Evolutionary conservation across 2,797 vertebrate species (phyloP).

Genomic region (Sparus aurata): DNA sequence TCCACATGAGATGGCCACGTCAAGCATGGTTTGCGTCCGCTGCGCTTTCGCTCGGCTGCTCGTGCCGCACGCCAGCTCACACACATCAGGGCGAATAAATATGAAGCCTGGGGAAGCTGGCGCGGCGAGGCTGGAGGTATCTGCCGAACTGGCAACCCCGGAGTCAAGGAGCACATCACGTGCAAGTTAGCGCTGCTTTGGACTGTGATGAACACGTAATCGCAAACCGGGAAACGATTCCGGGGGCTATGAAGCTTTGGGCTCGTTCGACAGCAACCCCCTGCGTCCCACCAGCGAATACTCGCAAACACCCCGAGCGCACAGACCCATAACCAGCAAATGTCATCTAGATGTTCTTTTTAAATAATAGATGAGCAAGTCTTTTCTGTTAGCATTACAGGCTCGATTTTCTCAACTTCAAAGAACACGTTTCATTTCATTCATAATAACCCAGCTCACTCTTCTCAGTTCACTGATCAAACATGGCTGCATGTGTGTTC

Average conservation of each 20-base stretch:
- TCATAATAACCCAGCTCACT: conserved; percentile 23
- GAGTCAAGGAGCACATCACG: conserved; percentile 60
- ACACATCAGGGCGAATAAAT: conserved; percentile 80
- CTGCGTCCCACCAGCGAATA: conserved; percentile 17
- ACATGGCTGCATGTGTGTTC: conserved; percentile 13
- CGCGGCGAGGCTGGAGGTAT: conserved; percentile 61
- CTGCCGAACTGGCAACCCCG: conserved; percentile 55
- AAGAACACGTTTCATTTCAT: conserved; percentile 17
- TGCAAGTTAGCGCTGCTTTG: conserved; percentile 53
- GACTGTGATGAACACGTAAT: conserved; percentile 64
- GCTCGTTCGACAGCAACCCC: conserved; percentile 34
- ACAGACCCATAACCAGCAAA: conserved; percentile 56
- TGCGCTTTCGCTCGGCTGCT: conserved; percentile 75
- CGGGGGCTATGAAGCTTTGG: conserved; percentile 33
- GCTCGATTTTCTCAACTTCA: conserved; percentile 5
- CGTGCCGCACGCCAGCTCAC: conserved; percentile 71
- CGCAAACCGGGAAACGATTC: conserved; percentile 49
- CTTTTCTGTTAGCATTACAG: conserved; percentile 26
- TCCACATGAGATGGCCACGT: conserved; percentile 82
- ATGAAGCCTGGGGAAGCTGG: conserved; percentile 66
- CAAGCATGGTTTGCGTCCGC: conserved; percentile 80
- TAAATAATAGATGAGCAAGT: conserved; percentile 58
- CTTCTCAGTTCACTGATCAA: conserved; percentile 42
- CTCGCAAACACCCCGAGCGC: not conserved
- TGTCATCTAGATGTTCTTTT: conserved; percentile 57